These are phyloP conservation scores for Aix galericulata DNA, from an alignment of 2,113 vertebrate genomes.

Conservation along the genomic window DNA sequence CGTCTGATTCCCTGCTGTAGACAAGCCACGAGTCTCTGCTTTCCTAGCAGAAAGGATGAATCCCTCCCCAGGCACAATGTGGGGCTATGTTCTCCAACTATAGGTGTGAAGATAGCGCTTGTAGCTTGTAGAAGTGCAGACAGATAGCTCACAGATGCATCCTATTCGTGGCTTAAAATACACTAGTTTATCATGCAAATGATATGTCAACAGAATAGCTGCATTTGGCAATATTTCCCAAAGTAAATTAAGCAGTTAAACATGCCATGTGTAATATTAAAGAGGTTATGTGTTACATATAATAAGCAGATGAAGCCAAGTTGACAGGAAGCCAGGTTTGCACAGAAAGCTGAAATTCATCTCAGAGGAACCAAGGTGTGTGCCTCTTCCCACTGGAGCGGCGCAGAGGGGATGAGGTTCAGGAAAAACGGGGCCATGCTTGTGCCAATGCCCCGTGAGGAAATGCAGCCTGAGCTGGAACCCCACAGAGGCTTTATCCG, in stretches of 20 bases:
- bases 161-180: slow-evolving; percentile 40
- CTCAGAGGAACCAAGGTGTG: neutral
- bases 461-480: fast-evolving
- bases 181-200: slow-evolving; percentile 59
- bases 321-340: slow-evolving; percentile 49
- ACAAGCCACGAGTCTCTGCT: neutral
- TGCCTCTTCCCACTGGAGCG: neutral
- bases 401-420: fast-evolving
- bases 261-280: slow-evolving; percentile 48
- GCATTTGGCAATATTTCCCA: slow-evolving; percentile 24
- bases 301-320: slow-evolving; percentile 41
- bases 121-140: slow-evolving; percentile 5
- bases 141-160: slow-evolving; percentile 18
- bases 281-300: slow-evolving; percentile 53
- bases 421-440: fast-evolving
- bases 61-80: neutral
- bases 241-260: slow-evolving; percentile 65
- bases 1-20: neutral
- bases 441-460: neutral
- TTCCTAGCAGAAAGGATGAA: neutral
- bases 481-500: fast-evolving
- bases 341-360: neutral
- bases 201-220: slow-evolving; percentile 57
- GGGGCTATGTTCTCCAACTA: neutral
- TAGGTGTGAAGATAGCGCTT: neutral